phyloP scores from a whole-genome alignment of 2,888 invertebrate genomes.

The Acanthosepion pharaonis region DNA sequence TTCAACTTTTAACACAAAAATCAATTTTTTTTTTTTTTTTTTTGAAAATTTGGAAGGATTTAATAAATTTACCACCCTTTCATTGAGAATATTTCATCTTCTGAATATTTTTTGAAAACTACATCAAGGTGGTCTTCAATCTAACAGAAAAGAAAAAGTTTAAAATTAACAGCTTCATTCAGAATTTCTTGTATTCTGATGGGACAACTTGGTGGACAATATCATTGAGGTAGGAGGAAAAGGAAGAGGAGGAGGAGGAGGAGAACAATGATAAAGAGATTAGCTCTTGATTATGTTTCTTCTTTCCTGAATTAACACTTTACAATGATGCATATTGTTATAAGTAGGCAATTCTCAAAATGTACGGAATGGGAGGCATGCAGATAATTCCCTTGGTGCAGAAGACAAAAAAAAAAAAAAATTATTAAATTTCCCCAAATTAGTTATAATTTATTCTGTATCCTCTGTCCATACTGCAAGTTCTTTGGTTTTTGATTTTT shows the following conservation, averaged over 20 bases:
- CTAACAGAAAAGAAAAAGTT: conserved; percentile 21
- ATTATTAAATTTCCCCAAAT: neutral
- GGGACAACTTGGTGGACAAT: conserved; percentile 40
- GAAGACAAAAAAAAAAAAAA: neutral
- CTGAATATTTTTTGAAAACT: neutral
- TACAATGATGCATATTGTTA: neutral
- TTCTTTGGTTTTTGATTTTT: neutral
- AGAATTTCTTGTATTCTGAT: neutral
- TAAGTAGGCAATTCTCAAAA: conserved; percentile 33
- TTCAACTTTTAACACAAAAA: neutral
- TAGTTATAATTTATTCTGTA: neutral
- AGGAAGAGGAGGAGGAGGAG: neutral
- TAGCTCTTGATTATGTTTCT: neutral
- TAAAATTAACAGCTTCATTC: conserved; percentile 38
- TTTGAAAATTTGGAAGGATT: conserved; percentile 10
- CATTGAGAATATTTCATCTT: neutral
- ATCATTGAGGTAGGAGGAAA: conserved; percentile 44
- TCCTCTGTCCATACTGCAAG: neutral
- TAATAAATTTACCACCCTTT: neutral
- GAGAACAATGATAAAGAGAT: neutral
- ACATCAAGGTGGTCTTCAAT: neutral
- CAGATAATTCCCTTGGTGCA: conserved; percentile 2
- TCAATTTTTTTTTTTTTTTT: neutral
- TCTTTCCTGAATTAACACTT: conserved; percentile 1
- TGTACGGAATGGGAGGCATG: neutral